Base-by-base conservation (phyloP, 1,140 invertebrate genomes). In the Danaus plexippus region DNA sequence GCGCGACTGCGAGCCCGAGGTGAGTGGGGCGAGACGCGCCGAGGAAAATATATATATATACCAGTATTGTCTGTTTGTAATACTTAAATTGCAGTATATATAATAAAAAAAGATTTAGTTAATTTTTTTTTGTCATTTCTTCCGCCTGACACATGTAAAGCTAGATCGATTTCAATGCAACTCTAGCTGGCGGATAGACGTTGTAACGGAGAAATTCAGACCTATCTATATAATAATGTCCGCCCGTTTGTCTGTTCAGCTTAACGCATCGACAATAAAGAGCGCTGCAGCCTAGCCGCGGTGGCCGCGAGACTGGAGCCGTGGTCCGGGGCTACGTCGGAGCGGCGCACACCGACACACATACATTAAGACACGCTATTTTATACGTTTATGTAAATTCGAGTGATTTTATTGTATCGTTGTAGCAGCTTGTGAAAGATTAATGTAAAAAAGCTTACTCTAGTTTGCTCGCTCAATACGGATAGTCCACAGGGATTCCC, bases 251-350 rank as follows among this genome's bases (percentile, higher is more conserved):
- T 52, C 56, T 54, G 62, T 76, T 73, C 75, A 79, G 76, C 76
- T 75, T 75, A 66, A 70, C 66, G 72, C 72, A 73, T 69, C 64
- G 76, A 79, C 76, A 79, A 79, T 79, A 79, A 77, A 66, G 18
- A 52, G 58, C 53, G 59, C 63, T 65, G 61, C 7, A 8, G 5
- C 22, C 22, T 22, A 22, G 18, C 18, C 18, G 18, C 18, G 6
- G 18, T 22, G 6, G 18, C 6, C 2, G 18, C 18, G 6, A 22
- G n/a, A n/a, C n/a, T n/a, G n/a, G n/a, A n/a, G n/a, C n/a, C n/a
- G n/a, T n/a, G n/a, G n/a, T n/a, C n/a, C n/a, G n/a, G n/a, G n/a
- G n/a, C n/a, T n/a, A n/a, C n/a, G n/a, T n/a, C n/a, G n/a, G n/a
- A n/a, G n/a, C n/a, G n/a, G n/a, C 45, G 59, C 55, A 43, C 52